Evolutionary conservation across 2,888 invertebrate species (phyloP).

Genomic region (Odontocerum albicorne): DNA sequence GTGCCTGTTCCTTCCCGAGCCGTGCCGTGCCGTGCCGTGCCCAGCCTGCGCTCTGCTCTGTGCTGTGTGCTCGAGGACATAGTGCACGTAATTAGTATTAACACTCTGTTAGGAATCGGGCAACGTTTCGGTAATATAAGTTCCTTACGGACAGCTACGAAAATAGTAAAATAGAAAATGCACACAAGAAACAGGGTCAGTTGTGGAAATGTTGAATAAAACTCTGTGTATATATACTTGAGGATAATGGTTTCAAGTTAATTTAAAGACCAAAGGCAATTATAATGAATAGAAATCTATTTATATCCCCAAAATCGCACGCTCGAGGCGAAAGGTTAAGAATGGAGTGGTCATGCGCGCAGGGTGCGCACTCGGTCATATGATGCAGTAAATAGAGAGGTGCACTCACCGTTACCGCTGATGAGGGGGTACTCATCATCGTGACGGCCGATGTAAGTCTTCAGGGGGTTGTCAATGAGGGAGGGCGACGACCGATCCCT

Average conservation of each 20-base stretch:
- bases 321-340: slow-evolving; percentile 16
- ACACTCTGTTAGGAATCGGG: no score
- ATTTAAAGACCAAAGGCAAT: neutral
- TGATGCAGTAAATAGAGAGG: slow-evolving; percentile 27
- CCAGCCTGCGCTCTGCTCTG: no score
- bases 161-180: no score
- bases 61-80: no score
- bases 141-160: no score
- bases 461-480: slow-evolving; percentile 84
- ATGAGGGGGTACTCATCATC: slow-evolving; percentile 78
- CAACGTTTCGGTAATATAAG: no score
- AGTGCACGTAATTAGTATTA: no score
- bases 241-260: neutral
- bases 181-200: no score
- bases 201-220: no score
- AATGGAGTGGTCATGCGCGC: slow-evolving; percentile 11
- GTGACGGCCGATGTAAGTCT: slow-evolving; percentile 83
- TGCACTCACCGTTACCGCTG: slow-evolving; percentile 70
- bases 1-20: no score
- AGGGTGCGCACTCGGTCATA: slow-evolving; percentile 18
- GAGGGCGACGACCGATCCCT: slow-evolving; percentile 88
- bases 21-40: no score
- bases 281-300: slow-evolving; percentile 2
- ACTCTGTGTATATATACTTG: neutral
- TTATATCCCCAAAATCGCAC: slow-evolving; percentile 6